Base-by-base conservation (phyloP, 1,140 invertebrate species). In the Metaphire vulgaris region DNA sequence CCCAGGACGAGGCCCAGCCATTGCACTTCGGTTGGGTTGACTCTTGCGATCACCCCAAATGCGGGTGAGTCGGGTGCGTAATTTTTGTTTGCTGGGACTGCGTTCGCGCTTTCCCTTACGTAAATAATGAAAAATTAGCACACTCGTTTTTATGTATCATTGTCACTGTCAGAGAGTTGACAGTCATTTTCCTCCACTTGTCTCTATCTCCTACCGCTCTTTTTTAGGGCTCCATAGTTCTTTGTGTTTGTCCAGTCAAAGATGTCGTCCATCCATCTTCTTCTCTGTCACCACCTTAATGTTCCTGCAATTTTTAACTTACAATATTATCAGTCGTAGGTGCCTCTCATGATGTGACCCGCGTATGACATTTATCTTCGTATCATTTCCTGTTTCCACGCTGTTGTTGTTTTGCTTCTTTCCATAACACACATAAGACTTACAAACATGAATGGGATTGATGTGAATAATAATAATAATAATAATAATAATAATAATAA, bases 21-120 rank as follows among this genome's bases (percentile, higher is more conserved):
- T 91, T 91, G 90, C 90, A 91, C 90, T 88, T 81, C 87, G 90
- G 88, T 87, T 86, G 85, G 87, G 90, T 87, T 91, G 90, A 90
- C 89, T 87, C 89, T 88, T 90, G 90, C 90, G 90, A 91, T 90
- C 90, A 88, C 86, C 88, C 89, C 89, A 89, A 90, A 90, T 89
- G 88, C 88, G 89, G 88, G 84, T 89, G 90, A 89, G 89, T 90
- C 89, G 89, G 88, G 88, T 87, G 89, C 88, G 88, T 87, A 89
- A 90, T 90, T 90, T 89, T 89, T 90, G 89, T 84, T 89, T 90
- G 83, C n/a, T n/a, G n/a, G n/a, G n/a, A n/a, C n/a, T n/a, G n/a
- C n/a, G n/a, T n/a, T n/a, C n/a, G n/a, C n/a, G n/a, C n/a, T n/a
- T n/a, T n/a, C n/a, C n/a, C n/a, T n/a, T n/a, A n/a, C n/a, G n/a